phyloP scores from a whole-genome alignment of 2,113 vertebrate species.

The Ictalurus furcatus region DNA sequence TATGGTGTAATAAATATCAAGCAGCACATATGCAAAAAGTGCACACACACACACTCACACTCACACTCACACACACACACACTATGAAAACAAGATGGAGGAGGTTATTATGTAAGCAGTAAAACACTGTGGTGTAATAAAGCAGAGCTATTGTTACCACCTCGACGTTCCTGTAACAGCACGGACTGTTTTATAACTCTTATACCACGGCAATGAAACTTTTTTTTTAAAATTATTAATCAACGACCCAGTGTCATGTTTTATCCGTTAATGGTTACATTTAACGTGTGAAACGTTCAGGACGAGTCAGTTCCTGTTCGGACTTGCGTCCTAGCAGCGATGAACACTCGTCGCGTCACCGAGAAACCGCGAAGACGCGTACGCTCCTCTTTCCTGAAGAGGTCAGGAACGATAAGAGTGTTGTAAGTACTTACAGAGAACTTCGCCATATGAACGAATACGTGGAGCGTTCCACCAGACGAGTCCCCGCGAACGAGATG shows the following conservation, averaged over 20 bases:
- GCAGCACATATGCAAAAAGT: constrained; percentile 8
- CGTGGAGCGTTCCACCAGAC: neutral
- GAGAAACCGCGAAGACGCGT: neutral
- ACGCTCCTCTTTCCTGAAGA: neutral
- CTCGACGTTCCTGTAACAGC: neutral
- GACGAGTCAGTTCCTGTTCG: neutral
- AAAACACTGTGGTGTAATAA: constrained; percentile 5
- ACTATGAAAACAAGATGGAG: neutral
- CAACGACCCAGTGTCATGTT: neutral
- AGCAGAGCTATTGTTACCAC: neutral
- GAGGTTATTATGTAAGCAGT: constrained; percentile 8
- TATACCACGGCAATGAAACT: neutral
- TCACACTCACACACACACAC: constrained; percentile 17
- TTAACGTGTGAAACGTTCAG: neutral
- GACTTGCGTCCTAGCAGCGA: neutral
- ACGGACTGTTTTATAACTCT: neutral
- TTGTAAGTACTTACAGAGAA: neutral
- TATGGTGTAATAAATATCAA: constrained; percentile 19
- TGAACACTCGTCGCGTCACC: neutral
- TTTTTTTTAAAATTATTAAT: neutral
- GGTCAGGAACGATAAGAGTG: too few species aligned
- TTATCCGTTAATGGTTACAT: neutral
- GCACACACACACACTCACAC: neutral
- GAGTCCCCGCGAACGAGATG: neutral
- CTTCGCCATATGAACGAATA: neutral